Percentiles rank a stretch among this genome's conserved stretches.
Evolutionary conservation across 2,113 vertebrate species (phyloP).

Genomic region (Chlorocebus sabaeus): DNA sequence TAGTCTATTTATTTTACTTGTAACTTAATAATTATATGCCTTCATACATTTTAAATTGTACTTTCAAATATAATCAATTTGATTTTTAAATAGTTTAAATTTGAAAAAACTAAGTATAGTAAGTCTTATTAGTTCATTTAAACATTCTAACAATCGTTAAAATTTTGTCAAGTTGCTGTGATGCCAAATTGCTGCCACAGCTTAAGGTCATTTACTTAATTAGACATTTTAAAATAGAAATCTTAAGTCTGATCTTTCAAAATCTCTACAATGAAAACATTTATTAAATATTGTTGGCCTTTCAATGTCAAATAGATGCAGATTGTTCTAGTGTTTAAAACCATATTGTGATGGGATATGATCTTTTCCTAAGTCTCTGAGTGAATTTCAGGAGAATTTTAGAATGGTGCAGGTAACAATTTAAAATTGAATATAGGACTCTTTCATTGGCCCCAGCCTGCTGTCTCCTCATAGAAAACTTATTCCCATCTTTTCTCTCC

Average conservation of each 20-base stretch:
- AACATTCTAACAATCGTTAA: neutral
- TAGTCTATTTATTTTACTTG: neutral
- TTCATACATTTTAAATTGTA: neutral
- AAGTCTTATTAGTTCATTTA: neutral
- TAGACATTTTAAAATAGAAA: neutral
- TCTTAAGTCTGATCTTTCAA: neutral
- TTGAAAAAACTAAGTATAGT: neutral
- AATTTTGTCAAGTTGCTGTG: neutral
- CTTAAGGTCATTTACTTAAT: neutral
- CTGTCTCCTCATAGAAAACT: neutral
- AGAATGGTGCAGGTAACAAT: neutral
- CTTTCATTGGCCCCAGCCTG: neutral
- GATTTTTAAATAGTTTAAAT: neutral
- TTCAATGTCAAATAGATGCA: neutral
- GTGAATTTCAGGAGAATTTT: neutral
- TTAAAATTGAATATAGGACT: neutral
- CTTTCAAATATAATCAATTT: neutral
- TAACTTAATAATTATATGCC: neutral
- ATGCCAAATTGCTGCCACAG: neutral
- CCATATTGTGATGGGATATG: neutral
- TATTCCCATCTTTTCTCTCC: neutral
- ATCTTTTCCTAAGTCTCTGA: neutral
- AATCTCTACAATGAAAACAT: neutral
- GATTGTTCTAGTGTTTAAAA: neutral
- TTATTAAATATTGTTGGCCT: neutral